Evolutionary conservation across 2,113 vertebrate species (phyloP).

Genomic region (Galeopterus variegatus): DNA sequence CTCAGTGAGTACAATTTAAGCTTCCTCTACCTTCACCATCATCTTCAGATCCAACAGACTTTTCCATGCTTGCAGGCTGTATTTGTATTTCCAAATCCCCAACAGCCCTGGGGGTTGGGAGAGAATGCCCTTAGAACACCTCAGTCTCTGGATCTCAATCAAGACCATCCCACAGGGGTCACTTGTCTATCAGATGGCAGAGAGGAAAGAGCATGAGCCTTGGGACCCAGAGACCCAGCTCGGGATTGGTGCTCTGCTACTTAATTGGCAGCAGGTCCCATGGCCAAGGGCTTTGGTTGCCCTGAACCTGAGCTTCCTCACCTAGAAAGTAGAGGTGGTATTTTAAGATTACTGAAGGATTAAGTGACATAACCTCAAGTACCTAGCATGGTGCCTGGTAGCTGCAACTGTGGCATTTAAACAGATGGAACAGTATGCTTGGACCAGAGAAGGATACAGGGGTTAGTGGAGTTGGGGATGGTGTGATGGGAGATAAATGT

Average conservation of each 20-base stretch:
- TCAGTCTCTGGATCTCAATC: not conserved
- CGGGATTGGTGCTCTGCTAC: not conserved
- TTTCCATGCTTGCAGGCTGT: fast-evolving
- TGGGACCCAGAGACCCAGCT: not conserved
- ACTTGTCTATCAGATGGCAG: not conserved
- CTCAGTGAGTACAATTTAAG: not conserved
- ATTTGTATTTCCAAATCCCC: not conserved
- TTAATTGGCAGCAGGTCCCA: not conserved
- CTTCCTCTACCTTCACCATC: not conserved
- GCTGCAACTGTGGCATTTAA: not conserved
- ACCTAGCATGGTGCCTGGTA: not conserved
- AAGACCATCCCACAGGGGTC: fast-evolving
- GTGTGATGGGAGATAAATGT: not conserved
- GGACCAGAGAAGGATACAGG: not conserved
- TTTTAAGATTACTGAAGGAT: not conserved
- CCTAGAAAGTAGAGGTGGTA: not conserved
- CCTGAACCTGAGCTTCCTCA: not conserved
- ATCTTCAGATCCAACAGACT: fast-evolving
- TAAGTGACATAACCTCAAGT: not conserved
- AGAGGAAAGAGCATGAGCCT: not conserved
- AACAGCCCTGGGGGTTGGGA: not conserved
- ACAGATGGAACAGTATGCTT: not conserved
- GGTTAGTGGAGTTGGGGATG: not conserved
- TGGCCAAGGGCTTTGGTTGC: not conserved
- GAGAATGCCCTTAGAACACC: not conserved